A percentile compares a stretch with the other conserved stretches of the same genome.
Conservation (phyloP, 2,113 vertebrate species). For the Salvelinus alpinus region DNA sequence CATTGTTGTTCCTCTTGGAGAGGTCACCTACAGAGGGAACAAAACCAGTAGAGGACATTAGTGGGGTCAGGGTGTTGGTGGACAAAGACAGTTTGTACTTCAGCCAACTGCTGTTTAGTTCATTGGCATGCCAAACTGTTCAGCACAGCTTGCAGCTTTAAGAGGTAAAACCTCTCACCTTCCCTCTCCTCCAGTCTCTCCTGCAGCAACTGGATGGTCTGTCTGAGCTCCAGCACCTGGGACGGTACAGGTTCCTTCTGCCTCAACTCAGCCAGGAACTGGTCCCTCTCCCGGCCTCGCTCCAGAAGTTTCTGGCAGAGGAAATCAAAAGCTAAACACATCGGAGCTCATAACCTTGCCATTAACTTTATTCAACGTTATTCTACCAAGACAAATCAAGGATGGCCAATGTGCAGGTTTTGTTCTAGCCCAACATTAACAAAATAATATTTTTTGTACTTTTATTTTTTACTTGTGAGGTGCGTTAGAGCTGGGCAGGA, state of each 20-base stretch:
- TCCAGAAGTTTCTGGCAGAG: conserved; percentile 71
- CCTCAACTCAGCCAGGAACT: conserved; percentile 58
- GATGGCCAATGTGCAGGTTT: too few relatives aligned
- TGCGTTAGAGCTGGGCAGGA: too few relatives aligned
- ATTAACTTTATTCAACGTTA: neutral
- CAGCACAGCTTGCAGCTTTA: neutral
- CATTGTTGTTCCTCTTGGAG: conserved; percentile 60
- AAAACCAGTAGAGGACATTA: neutral
- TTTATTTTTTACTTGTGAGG: too few relatives aligned
- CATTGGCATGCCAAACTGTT: neutral
- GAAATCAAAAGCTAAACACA: neutral
- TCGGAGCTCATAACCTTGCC: neutral
- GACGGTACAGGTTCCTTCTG: conserved; percentile 43
- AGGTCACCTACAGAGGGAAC: conserved; percentile 58
- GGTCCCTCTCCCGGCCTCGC: conserved; percentile 67
- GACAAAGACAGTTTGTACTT: too few relatives aligned
- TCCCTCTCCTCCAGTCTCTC: conserved; percentile 70
- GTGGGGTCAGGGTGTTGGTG: neutral
- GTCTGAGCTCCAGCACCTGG: conserved; percentile 71
- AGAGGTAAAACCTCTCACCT: conserved; percentile 54
- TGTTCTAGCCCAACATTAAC: too few relatives aligned
- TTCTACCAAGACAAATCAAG: too few relatives aligned
- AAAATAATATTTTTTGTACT: too few relatives aligned
- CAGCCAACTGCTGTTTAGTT: neutral
- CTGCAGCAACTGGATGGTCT: conserved; percentile 76